Evolutionary conservation across 1,140 invertebrate species (phyloP).

Genomic region (Hesperophylax magnus): DNA sequence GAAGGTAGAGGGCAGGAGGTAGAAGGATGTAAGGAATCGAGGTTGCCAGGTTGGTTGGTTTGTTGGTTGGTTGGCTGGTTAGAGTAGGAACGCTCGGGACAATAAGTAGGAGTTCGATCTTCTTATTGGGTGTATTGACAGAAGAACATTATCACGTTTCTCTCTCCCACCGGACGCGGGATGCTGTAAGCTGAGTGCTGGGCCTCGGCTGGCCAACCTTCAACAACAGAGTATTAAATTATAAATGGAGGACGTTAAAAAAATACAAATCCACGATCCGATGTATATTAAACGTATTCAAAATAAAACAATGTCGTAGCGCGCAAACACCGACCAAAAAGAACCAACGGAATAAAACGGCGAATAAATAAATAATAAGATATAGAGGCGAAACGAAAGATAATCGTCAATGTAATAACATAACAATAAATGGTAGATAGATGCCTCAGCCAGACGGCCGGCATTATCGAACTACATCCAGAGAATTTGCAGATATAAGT

Average conservation of each 20-base stretch:
- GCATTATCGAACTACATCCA: constrained; percentile 26
- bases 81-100: no score
- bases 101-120: no score
- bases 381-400: constrained; percentile 35
- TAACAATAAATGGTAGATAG: constrained; percentile 39
- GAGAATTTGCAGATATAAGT: constrained; percentile 5
- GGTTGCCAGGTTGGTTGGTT: no score
- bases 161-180: background rate
- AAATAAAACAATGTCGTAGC: constrained; percentile 47
- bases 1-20: no score
- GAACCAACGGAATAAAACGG: constrained; percentile 29
- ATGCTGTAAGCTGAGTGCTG: background rate
- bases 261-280: constrained; percentile 32
- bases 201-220: background rate
- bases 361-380: constrained; percentile 45
- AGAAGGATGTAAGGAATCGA: no score
- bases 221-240: constrained; percentile 37
- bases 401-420: constrained; percentile 43
- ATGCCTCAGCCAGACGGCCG: background rate
- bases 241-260: constrained; percentile 33
- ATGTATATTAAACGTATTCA: constrained; percentile 39
- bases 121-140: no score
- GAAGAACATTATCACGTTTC: constrained; percentile 6
- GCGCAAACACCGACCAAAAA: constrained; percentile 43
- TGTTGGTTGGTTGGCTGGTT: no score